Conservation (phyloP, 2,888 invertebrate genomes). For the Quadriops clusia region DNA sequence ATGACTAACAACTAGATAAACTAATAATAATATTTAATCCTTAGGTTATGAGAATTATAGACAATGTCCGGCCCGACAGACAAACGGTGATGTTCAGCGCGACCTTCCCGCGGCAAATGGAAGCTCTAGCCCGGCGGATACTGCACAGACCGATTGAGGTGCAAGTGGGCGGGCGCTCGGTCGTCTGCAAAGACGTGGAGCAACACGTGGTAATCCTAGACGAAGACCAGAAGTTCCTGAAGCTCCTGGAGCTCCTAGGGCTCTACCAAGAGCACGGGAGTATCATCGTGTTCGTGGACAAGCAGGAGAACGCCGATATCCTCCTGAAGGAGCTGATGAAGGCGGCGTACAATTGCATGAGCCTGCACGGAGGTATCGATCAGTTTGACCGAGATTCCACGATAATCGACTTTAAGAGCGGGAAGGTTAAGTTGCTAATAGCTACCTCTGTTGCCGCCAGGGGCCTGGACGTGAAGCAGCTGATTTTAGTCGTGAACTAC, state of each 20-base stretch:
- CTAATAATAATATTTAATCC: no score
- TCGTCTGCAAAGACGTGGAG: slow-evolving; percentile 96
- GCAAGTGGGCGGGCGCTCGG: slow-evolving; percentile 90
- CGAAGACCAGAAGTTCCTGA: slow-evolving; percentile 95
- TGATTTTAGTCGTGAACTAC: slow-evolving; percentile 95
- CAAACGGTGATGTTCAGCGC: slow-evolving; percentile 99
- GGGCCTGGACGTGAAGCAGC: slow-evolving; percentile 96
- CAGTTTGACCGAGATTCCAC: slow-evolving; percentile 98
- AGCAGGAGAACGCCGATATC: slow-evolving; percentile 94
- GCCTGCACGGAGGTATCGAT: slow-evolving; percentile 97
- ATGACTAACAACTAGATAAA: no score
- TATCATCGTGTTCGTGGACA: slow-evolving; percentile 95
- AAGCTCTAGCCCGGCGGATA: slow-evolving; percentile 88
- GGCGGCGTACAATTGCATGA: slow-evolving; percentile 92
- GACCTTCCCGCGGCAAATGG: slow-evolving; percentile 98
- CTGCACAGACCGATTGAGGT: slow-evolving; percentile 93
- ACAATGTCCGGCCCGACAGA: slow-evolving; percentile 90
- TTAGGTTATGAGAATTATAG: slow-evolving; percentile 90
- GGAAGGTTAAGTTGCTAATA: slow-evolving; percentile 66
- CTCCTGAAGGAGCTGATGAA: slow-evolving; percentile 89
- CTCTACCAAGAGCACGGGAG: slow-evolving; percentile 86
- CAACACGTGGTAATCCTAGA: slow-evolving; percentile 89
- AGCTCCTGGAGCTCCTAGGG: slow-evolving; percentile 93
- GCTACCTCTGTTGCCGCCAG: slow-evolving; percentile 98
- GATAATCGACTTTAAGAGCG: slow-evolving; percentile 93